These are phyloP conservation scores for Dasypolia templi DNA, from an alignment of 2,888 invertebrate genomes.

Conservation along the genomic window DNA sequence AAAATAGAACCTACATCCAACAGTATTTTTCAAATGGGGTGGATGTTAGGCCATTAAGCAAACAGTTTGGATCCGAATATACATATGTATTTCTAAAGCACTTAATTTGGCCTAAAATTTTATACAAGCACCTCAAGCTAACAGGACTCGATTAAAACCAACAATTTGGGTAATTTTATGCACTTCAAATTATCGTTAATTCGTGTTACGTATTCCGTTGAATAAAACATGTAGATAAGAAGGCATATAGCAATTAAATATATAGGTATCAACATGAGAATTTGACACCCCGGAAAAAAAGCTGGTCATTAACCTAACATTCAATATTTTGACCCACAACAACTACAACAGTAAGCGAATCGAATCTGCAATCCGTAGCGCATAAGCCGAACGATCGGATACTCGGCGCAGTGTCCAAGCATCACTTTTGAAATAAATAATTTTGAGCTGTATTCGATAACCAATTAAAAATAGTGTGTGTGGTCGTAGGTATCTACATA, in stretches of 20 bases:
- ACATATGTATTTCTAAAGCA: neutral
- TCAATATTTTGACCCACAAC: neutral
- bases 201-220: neutral
- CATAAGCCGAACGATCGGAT: neutral
- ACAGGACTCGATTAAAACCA: neutral
- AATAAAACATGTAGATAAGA: constrained; percentile 4
- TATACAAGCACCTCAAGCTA: neutral
- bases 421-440: neutral
- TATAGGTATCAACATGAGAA: neutral
- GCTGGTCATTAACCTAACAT: neutral
- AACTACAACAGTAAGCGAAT: neutral
- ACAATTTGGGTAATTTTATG: neutral
- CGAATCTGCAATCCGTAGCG: neutral
- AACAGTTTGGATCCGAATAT: neutral
- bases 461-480: no score
- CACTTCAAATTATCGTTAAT: neutral
- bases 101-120: neutral
- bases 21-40: neutral
- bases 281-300: no score
- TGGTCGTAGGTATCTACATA: no score
- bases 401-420: neutral
- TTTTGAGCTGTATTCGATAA: neutral
- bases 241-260: neutral
- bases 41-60: neutral
- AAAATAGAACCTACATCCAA: neutral